Conservation (phyloP, 2,888 invertebrate genomes). For the Agonopterix alstromeriana region DNA sequence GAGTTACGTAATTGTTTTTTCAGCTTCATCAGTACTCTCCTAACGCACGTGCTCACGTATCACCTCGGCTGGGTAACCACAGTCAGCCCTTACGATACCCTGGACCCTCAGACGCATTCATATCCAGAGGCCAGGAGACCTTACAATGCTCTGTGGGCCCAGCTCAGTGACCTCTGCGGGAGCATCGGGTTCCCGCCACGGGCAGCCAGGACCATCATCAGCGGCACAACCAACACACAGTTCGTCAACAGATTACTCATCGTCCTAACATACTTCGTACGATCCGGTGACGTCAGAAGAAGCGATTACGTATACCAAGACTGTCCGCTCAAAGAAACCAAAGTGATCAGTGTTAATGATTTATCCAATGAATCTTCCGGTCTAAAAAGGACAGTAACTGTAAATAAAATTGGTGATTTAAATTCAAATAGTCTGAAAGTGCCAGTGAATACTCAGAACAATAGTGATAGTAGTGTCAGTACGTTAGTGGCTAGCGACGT, state of each 20-base stretch:
- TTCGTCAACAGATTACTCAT: constrained; percentile 84
- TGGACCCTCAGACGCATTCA: constrained; percentile 49
- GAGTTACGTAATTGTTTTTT: constrained; percentile 38
- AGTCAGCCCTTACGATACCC: constrained; percentile 73
- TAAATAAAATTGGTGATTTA: constrained; percentile 21
- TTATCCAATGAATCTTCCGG: constrained; percentile 12
- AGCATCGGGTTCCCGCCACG: constrained; percentile 87
- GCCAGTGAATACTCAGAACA: constrained; percentile 40
- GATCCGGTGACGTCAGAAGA: constrained; percentile 83
- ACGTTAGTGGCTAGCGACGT: constrained; percentile 45
- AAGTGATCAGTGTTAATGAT: constrained; percentile 33
- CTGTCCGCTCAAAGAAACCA: constrained; percentile 47
- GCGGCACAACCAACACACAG: constrained; percentile 80
- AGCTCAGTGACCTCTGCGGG: constrained; percentile 91
- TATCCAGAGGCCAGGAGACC: constrained; percentile 50
- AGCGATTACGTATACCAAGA: constrained; percentile 54
- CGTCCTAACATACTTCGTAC: constrained; percentile 91
- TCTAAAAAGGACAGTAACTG: constrained; percentile 26
- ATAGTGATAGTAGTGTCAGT: constrained; percentile 49
- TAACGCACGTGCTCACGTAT: constrained; percentile 92
- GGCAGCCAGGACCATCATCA: constrained; percentile 87
- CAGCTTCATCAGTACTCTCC: constrained; percentile 92
- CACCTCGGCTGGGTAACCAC: constrained; percentile 95
- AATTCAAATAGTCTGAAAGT: constrained; percentile 28
- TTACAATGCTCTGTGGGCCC: constrained; percentile 94